These are phyloP conservation scores for Heterodera filipjevi DNA, from an alignment of 2,888 invertebrate species.

Conservation along the genomic window DNA sequence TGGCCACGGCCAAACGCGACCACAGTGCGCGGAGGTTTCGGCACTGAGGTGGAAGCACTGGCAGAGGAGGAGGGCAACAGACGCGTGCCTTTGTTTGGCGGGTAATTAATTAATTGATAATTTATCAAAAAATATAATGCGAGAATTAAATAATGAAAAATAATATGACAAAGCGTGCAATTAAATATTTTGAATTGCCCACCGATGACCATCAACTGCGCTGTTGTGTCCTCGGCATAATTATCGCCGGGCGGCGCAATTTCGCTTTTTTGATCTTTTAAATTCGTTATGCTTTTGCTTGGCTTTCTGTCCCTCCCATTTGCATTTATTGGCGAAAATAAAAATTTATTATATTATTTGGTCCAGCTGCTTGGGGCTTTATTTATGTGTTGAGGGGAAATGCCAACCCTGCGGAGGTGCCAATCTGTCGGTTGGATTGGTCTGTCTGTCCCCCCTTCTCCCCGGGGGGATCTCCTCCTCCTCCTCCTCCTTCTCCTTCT, in stretches of 20 bases:
- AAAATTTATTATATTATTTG: too few relatives aligned
- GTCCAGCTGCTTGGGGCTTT: background rate
- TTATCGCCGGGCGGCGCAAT: background rate
- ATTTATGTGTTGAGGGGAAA: background rate
- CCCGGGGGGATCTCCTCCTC: background rate
- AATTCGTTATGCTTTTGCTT: too few relatives aligned
- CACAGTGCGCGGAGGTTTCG: background rate
- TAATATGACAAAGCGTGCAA: background rate
- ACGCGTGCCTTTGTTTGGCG: background rate
- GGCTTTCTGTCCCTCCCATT: too few relatives aligned
- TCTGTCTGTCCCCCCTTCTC: background rate
- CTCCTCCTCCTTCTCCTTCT: background rate
- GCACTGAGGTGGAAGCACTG: background rate
- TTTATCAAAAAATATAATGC: background rate
- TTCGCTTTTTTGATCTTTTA: background rate
- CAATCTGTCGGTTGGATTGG: background rate
- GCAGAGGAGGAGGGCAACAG: background rate
- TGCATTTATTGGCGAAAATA: too few relatives aligned
- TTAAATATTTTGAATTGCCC: background rate
- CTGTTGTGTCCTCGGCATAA: background rate
- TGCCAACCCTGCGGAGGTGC: background rate
- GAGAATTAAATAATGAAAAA: background rate
- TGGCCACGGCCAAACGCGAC: slow-evolving; percentile 15
- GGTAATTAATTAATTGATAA: background rate
- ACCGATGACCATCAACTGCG: slow-evolving; percentile 4